Evolutionary conservation across 2,888 invertebrate species (phyloP), one percentile per base, ranked within the genome.

Genomic region (Agrochola litura): DNA sequence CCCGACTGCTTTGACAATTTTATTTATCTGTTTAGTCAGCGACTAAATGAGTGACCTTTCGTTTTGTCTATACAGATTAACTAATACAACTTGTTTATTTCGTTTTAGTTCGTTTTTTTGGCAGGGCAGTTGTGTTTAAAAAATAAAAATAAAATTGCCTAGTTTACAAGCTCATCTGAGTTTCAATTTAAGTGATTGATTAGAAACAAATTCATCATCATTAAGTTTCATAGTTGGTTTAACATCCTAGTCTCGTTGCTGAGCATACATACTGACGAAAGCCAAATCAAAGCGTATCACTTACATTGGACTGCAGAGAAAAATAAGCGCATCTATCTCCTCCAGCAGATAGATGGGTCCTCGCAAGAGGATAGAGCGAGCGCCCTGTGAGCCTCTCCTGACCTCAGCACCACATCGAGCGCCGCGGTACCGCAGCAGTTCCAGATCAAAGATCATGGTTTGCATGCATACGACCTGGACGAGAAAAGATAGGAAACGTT

Each of bases 231-330:
- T 43, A 3, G 6, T 65, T 46, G 25, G 25, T 66, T 25, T 6
- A 65, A 19, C 6, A 12, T 12, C 6, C 12, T n/a, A n/a, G 16
- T 64, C 9, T 41, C 41, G 64, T n/a, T 64, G 16, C n/a, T n/a
- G 64, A 16, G n/a, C 16, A 64, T n/a, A 8, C 16, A 43, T 6
- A 19, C 25, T 30, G 46, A 8, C 8, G 19, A 46, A 46, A 66
- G 58, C 41, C 30, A 25, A 30, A 14, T 16, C 16, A n/a, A 56
- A 30, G 41, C 16, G 2, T 46, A 41, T 10, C 54, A 97, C 98
- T 97, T 94, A 99, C 98, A 99, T 96, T 0, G 99, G 99, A 89
- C 98, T 98, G 92, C 99, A 99, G 1, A 99, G 97, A 91, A 98
- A 99, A 76, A 99, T 98, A 58, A 99, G 97, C 0, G 98, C 97